Evolutionary conservation across 2,797 vertebrate species (phyloP), one percentile per base, ranked within the genome.

Genomic region (Gila robusta): DNA sequence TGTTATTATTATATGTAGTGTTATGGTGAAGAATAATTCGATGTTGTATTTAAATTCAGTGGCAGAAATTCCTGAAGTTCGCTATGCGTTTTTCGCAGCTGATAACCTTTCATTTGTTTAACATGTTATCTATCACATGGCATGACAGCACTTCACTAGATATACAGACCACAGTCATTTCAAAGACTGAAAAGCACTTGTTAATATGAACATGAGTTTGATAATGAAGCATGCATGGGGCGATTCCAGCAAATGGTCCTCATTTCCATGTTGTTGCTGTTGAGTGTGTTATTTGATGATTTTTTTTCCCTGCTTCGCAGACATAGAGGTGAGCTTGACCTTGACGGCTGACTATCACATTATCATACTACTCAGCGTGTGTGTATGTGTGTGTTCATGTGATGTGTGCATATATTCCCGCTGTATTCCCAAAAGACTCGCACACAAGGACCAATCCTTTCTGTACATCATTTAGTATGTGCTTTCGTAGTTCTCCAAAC

Each of bases 221-320:
- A 62, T 73, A 73, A 44, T 73, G 81, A 82, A 82, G n/a, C 49
- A 59, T 26, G 37, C 35, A 56, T 54, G 72, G 5, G 10, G 52
- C 3, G 69, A 82, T 82, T 82, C 37, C 69, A 72, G 81, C 52
- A 73, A 82, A 82, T 82, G 37, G 69, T 59, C 69, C 66, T 79
- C 32, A 85, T 80, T 73, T 85, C 70, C 39, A 80, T 86, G 70
- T 49, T 49, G 54, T 37, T 73, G 37, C 81, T 32, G 81, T 81
- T 86, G 88, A 91, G 88, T 6, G 70, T 74, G 92, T 89, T 94
- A 92, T 94, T 92, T 94, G 52, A 82, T 62, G 69, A 72, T 59
- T 56, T 71, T 82, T 56, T 82, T 66, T 52, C 5, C 5, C 32
- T 32, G 16, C 21, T 56, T 86, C 17, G 2, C 47, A 69, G 69